Percentiles rank a stretch among this genome's conserved stretches.
These are phyloP conservation scores for Oncorhynchus keta DNA, from an alignment of 2,113 vertebrate genomes.

Conservation along the genomic window DNA sequence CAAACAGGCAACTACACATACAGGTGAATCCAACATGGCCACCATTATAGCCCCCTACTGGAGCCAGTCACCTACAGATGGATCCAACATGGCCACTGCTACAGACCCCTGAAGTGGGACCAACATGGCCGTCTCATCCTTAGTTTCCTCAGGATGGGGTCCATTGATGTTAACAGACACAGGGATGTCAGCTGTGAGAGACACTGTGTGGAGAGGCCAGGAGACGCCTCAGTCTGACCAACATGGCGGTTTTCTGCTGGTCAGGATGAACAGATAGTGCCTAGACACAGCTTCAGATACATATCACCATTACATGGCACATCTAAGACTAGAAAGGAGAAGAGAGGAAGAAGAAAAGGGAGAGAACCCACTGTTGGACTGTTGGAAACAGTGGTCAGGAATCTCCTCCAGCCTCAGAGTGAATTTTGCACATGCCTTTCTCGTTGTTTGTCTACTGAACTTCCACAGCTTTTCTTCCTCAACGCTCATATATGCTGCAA, in stretches of 20 bases:
- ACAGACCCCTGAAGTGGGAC: not conserved
- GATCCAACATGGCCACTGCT: not conserved
- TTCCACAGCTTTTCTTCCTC: not conserved
- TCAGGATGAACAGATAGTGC: not conserved
- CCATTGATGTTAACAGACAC: not conserved
- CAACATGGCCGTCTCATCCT: not conserved
- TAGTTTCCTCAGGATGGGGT: no score
- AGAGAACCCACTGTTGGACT: not conserved
- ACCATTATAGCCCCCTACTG: not conserved
- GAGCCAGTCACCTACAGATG: not conserved
- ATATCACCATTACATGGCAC: slow-evolving; percentile 14
- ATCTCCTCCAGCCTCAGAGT: slow-evolving; percentile 43
- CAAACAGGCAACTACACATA: not conserved
- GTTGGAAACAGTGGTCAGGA: slow-evolving; percentile 10
- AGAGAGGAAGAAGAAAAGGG: not conserved
- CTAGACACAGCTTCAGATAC: no score
- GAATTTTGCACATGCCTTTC: slow-evolving; percentile 60
- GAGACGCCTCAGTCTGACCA: not conserved
- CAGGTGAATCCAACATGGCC: not conserved
- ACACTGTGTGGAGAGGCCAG: not conserved
- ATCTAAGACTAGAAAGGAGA: slow-evolving; percentile 10
- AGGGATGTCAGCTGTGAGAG: slow-evolving; percentile 29
- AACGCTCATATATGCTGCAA: slow-evolving; percentile 10
- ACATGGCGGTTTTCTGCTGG: not conserved
- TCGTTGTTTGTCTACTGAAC: slow-evolving; percentile 34